Conservation (phyloP, 2,888 invertebrate species). For the Nebria brevicollis region DNA sequence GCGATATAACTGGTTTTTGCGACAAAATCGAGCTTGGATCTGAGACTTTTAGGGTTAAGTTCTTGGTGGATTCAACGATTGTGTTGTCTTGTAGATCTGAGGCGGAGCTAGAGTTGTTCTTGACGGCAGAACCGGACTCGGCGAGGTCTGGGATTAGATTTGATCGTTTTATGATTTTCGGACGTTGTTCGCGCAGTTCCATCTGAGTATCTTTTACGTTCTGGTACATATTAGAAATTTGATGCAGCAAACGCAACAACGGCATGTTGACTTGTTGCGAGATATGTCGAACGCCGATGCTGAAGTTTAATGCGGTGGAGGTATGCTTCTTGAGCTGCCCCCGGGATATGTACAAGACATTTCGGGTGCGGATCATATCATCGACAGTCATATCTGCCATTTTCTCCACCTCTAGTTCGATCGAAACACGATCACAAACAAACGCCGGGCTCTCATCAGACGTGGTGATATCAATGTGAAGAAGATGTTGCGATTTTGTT, state of each 20-base stretch:
- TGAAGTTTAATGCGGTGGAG: constrained; percentile 91
- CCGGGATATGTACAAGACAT: constrained; percentile 86
- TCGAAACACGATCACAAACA: constrained; percentile 88
- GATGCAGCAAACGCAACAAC: constrained; percentile 87
- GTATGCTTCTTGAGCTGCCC: constrained; percentile 91
- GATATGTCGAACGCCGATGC: constrained; percentile 82
- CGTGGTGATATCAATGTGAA: constrained; percentile 55
- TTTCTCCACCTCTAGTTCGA: constrained; percentile 89
- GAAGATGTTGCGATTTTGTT: constrained; percentile 28
- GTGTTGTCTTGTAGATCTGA: constrained; percentile 73
- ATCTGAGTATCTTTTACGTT: constrained; percentile 95
- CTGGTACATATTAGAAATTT: constrained; percentile 97
- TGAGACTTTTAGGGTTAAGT: constrained; percentile 60
- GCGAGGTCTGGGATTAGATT: constrained; percentile 7
- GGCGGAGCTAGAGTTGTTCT: constrained; percentile 58
- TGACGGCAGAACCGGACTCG: constrained; percentile 10
- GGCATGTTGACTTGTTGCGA: constrained; percentile 98
- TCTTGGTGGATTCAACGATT: constrained; percentile 64
- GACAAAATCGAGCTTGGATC: constrained; percentile 60
- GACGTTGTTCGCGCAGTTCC: constrained; percentile 82
- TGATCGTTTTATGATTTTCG: constrained; percentile 49
- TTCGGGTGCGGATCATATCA: constrained; percentile 83
- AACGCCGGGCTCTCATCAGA: constrained; percentile 87
- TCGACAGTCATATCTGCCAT: constrained; percentile 90
- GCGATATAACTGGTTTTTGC: constrained; percentile 62